phyloP scores from a whole-genome alignment of 1,140 invertebrate species.

The Hydropsyche tenuis region DNA sequence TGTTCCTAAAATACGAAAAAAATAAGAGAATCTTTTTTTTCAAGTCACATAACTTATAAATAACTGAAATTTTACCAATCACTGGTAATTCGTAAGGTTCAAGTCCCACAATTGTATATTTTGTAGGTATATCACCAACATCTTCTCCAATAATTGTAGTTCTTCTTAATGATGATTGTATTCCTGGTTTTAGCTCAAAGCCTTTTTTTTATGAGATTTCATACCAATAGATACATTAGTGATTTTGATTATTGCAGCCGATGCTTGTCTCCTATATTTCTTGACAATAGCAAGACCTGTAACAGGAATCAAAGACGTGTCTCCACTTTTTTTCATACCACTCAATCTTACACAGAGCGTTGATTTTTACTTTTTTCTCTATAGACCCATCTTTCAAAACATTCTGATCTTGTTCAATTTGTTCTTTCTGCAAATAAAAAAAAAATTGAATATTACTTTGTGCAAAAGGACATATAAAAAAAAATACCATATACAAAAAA shows the following conservation, averaged over 20 bases:
- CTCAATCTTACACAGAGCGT: slow-evolving; percentile 69
- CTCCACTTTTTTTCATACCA: slow-evolving; percentile 69
- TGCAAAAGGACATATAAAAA: not conserved
- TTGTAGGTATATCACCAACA: slow-evolving; percentile 71
- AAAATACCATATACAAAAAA: not conserved
- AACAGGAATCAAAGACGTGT: slow-evolving; percentile 65
- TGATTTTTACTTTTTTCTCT: slow-evolving; percentile 70
- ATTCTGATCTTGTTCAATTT: slow-evolving; percentile 59
- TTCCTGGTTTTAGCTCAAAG: slow-evolving; percentile 68
- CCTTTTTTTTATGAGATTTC: slow-evolving; percentile 64
- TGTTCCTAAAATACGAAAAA: slow-evolving; percentile 66
- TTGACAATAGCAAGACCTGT: slow-evolving; percentile 65
- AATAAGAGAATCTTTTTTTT: not conserved
- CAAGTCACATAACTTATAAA: not conserved
- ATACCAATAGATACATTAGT: slow-evolving; percentile 65
- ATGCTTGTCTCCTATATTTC: slow-evolving; percentile 58
- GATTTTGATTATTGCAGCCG: slow-evolving; percentile 63
- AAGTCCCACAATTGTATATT: slow-evolving; percentile 72
- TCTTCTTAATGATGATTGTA: slow-evolving; percentile 66
- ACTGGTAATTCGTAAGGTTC: slow-evolving; percentile 76
- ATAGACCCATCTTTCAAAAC: slow-evolving; percentile 61
- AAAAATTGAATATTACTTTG: slow-evolving; percentile 14
- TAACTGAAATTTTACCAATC: slow-evolving; percentile 63
- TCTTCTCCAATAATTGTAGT: slow-evolving; percentile 66
- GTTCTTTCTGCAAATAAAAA: slow-evolving; percentile 57